A percentile compares a stretch with the other conserved stretches of the same genome.
Evolutionary conservation across 2,797 vertebrate genomes (phyloP).

Genomic region (Halcyon smyrnensis): DNA sequence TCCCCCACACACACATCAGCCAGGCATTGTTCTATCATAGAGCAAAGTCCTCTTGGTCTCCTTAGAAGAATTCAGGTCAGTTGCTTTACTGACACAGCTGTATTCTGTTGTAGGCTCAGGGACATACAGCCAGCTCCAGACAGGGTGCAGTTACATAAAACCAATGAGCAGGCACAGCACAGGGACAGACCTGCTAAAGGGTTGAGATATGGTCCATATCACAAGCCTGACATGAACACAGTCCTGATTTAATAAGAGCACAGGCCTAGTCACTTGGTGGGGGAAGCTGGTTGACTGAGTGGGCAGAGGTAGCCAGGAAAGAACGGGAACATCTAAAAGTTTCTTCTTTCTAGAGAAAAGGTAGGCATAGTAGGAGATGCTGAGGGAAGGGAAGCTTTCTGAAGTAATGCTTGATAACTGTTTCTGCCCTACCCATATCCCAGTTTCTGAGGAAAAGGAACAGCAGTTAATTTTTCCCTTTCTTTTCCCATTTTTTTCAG

Average conservation of each 20-base stretch:
- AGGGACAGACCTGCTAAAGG: neutral
- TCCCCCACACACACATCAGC: neutral
- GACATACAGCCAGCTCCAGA: neutral
- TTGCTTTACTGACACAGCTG: neutral
- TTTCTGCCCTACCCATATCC: neutral
- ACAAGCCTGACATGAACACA: neutral
- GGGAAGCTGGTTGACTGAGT: neutral
- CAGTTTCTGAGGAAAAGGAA: neutral
- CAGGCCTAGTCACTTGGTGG: neutral
- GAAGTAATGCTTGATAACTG: neutral
- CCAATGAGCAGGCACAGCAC: neutral
- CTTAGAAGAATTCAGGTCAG: neutral
- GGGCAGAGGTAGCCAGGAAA: neutral
- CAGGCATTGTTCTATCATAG: neutral
- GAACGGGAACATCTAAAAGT: neutral
- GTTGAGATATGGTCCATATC: neutral
- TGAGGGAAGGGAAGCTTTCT: neutral
- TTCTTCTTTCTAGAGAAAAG: neutral
- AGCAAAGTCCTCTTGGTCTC: neutral
- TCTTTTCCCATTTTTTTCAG: conserved; percentile 73
- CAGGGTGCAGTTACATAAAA: neutral
- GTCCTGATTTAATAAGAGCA: neutral
- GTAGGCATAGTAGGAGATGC: neutral
- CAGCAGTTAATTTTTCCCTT: neutral
- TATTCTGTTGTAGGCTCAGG: neutral